phyloP scores from a whole-genome alignment of 2,113 vertebrate species.

The Nothocercus nigrocapillus region DNA sequence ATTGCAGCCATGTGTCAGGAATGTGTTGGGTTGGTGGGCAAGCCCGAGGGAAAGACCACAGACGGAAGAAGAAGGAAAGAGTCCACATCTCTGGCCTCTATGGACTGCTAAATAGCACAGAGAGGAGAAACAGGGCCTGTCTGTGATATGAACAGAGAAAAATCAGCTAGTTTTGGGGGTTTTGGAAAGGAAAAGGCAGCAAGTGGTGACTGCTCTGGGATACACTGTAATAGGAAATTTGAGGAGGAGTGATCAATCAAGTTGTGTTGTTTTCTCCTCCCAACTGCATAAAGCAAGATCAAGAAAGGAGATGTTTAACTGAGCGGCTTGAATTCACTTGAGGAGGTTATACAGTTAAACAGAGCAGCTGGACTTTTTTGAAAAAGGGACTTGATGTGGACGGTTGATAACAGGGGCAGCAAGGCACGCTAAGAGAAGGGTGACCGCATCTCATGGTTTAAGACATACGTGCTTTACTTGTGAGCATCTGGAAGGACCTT shows the following conservation, averaged over 20 bases:
- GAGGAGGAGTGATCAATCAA: background rate
- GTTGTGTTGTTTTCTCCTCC: background rate
- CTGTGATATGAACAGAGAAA: background rate
- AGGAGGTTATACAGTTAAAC: slow-evolving; percentile 38
- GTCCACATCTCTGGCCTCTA: background rate
- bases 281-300: background rate
- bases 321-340: background rate
- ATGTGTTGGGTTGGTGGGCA: background rate
- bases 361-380: slow-evolving; percentile 21
- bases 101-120: background rate
- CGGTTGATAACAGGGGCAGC: slow-evolving; percentile 32
- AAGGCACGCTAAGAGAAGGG: background rate
- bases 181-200: background rate
- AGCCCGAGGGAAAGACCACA: background rate
- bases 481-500: slow-evolving; percentile 6
- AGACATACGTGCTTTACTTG: background rate
- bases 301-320: background rate
- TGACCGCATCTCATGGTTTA: slow-evolving; percentile 46
- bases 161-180: background rate
- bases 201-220: background rate
- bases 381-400: background rate
- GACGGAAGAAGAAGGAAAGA: background rate
- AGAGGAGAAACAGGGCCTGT: background rate
- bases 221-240: background rate
- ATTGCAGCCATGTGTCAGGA: slow-evolving; percentile 10